Evolutionary conservation across 2,888 invertebrate species (phyloP).

Genomic region (Sisyra terminalis): DNA sequence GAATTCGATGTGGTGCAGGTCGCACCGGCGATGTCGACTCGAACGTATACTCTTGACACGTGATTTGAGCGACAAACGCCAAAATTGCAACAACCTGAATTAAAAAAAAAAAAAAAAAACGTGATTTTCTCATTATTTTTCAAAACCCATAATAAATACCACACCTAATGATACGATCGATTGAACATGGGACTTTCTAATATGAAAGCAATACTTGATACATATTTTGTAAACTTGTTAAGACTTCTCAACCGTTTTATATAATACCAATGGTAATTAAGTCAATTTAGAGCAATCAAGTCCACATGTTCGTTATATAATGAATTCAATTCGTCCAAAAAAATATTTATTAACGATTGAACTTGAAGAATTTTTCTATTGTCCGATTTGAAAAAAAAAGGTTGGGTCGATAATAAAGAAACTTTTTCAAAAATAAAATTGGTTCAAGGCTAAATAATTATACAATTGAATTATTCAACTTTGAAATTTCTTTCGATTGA

Average conservation of each 20-base stretch:
- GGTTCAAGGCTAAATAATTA: too few relatives aligned
- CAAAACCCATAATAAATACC: background rate
- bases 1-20: conserved; percentile 26
- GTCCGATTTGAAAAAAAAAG: background rate
- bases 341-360: background rate
- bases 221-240: background rate
- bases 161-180: background rate
- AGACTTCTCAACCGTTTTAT: background rate
- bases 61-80: conserved; percentile 30
- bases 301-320: background rate
- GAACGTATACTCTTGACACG: conserved; percentile 32
- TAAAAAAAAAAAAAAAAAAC: conserved; percentile 9
- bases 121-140: background rate
- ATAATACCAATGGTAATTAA: background rate
- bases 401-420: background rate
- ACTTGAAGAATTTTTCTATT: background rate
- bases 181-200: background rate
- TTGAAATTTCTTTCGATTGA: too few relatives aligned
- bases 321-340: background rate
- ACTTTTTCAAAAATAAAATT: background rate
- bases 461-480: too few relatives aligned
- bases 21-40: conserved; percentile 25
- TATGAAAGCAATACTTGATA: background rate
- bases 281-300: background rate
- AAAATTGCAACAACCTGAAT: conserved; percentile 28